Percentiles rank a stretch among this genome's conserved stretches.
Evolutionary conservation across 2,797 vertebrate species (phyloP).

Genomic region (Rhabdomys pumilio): DNA sequence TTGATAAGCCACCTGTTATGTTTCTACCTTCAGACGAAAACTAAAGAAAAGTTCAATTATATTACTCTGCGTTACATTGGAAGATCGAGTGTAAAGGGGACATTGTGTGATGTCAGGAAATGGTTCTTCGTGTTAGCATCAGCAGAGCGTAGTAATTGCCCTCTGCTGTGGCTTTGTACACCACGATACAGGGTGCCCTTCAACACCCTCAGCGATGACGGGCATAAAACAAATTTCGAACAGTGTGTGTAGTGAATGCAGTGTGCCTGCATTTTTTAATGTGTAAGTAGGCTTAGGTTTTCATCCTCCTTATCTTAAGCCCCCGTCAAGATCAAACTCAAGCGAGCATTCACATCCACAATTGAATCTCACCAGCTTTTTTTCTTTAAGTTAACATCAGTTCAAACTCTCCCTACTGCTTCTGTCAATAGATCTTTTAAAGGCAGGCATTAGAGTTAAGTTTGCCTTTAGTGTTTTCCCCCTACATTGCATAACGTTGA

Average conservation of each 20-base stretch:
- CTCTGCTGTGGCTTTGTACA: conserved; percentile 86
- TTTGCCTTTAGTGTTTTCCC: conserved; percentile 85
- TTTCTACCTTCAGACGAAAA: conserved; percentile 79
- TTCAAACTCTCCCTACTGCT: conserved; percentile 88
- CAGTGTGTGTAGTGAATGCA: conserved; percentile 87
- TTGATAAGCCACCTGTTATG: conserved; percentile 86
- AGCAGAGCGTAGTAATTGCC: conserved; percentile 85
- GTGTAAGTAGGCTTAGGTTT: conserved; percentile 90
- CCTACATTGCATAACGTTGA: conserved; percentile 82
- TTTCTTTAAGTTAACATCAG: conserved; percentile 88
- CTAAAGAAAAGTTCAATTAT: conserved; percentile 86
- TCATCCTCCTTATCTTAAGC: conserved; percentile 86
- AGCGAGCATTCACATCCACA: conserved; percentile 87
- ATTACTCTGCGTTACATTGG: conserved; percentile 82
- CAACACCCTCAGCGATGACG: conserved; percentile 85
- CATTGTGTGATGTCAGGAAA: conserved; percentile 86
- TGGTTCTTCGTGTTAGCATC: conserved; percentile 87
- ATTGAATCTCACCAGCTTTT: conserved; percentile 87
- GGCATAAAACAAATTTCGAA: conserved; percentile 89
- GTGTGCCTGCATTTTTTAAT: conserved; percentile 90
- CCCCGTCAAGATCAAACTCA: conserved; percentile 88
- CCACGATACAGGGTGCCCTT: conserved; percentile 88
- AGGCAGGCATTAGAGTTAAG: conserved; percentile 88
- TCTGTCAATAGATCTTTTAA: conserved; percentile 90
- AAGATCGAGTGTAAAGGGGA: conserved; percentile 87